Conservation (phyloP, 53 echinoderm and acorn worm species). For the Zoroaster sp. region DNA sequence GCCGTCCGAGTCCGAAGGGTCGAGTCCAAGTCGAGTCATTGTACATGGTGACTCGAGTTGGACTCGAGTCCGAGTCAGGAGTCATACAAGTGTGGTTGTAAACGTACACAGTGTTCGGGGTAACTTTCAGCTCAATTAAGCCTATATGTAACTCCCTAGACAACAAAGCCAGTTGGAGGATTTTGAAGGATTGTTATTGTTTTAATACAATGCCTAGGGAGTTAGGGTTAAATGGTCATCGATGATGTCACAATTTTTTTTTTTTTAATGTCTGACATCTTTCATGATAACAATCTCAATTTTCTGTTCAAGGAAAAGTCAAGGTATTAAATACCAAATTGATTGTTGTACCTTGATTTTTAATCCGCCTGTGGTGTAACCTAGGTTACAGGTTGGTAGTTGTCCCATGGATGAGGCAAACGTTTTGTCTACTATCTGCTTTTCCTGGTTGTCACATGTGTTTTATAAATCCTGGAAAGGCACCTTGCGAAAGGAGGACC, state of each 20-base stretch:
- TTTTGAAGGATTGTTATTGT: no score
- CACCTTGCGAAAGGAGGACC: slow-evolving; percentile 48
- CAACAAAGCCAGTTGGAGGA: no score
- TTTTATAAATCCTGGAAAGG: slow-evolving; percentile 70
- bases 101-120: no score
- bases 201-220: background rate
- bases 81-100: no score
- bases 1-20: no score
- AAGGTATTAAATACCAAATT: background rate
- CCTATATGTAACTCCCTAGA: no score
- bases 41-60: no score
- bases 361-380: no score
- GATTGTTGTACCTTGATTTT: background rate
- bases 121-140: no score
- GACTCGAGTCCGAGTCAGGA: no score
- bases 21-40: no score
- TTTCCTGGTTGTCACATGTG: slow-evolving; percentile 53
- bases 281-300: background rate
- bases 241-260: background rate
- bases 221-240: background rate
- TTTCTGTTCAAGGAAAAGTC: background rate
- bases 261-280: no score
- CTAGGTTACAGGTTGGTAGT: background rate
- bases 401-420: slow-evolving; percentile 47
- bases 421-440: slow-evolving; percentile 34